These are phyloP conservation scores for Caenorhabditis doughertyi DNA, from an alignment of 2,888 invertebrate species.

Conservation along the genomic window DNA sequence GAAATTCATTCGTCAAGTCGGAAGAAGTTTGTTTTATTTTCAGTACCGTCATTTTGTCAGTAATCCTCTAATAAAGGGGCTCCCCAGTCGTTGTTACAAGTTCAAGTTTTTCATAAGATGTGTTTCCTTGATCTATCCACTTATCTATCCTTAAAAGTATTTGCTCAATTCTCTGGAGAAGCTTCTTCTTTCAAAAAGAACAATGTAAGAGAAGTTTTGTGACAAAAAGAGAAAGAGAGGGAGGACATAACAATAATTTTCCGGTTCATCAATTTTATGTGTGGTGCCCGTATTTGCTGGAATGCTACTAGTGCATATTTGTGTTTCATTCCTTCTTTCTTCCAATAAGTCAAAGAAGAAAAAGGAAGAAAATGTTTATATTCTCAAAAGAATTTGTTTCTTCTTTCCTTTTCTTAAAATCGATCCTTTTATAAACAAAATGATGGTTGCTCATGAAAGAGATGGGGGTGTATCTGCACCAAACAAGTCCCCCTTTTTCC, in stretches of 20 bases:
- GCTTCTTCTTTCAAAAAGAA: slow-evolving; percentile 7
- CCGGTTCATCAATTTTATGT: slow-evolving; percentile 65
- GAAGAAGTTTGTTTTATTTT: too few species aligned
- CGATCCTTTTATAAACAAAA: slow-evolving; percentile 59
- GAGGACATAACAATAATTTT: slow-evolving; percentile 50
- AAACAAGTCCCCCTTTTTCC: slow-evolving; percentile 19
- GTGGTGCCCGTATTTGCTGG: slow-evolving; percentile 7
- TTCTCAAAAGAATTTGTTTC: neutral
- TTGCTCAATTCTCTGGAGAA: neutral
- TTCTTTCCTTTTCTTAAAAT: slow-evolving; percentile 10
- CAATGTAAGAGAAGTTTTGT: slow-evolving; percentile 38
- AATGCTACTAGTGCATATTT: slow-evolving; percentile 8
- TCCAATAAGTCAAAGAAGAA: slow-evolving; percentile 24
- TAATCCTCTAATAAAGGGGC: too few species aligned
- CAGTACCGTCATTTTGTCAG: too few species aligned
- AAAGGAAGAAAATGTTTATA: slow-evolving; percentile 45
- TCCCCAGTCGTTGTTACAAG: too few species aligned
- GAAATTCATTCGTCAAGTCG: too few species aligned
- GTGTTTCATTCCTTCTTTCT: neutral
- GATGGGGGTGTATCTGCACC: slow-evolving; percentile 9
- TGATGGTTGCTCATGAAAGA: slow-evolving; percentile 7
- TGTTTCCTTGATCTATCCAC: slow-evolving; percentile 18
- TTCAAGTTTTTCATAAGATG: neutral
- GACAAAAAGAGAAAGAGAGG: neutral
- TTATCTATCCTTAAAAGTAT: slow-evolving; percentile 12